Evolutionary conservation across 2,797 vertebrate genomes (phyloP).

Genomic region (Peromyscus nudipes): DNA sequence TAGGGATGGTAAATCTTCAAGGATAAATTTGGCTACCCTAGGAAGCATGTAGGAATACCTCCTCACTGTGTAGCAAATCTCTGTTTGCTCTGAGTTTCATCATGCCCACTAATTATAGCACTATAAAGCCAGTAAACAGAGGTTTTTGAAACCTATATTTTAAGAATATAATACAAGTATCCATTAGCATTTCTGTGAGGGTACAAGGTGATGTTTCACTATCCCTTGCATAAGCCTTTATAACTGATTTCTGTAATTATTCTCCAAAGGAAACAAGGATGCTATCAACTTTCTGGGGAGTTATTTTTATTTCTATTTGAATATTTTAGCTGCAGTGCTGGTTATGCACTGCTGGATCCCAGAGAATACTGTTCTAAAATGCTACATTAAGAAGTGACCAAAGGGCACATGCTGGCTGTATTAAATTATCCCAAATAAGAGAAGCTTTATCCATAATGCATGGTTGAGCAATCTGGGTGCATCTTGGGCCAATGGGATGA

Average conservation of each 20-base stretch:
- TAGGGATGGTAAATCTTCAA: slow-evolving; percentile 87
- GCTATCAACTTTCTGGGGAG: slow-evolving; percentile 59
- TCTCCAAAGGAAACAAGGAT: slow-evolving; percentile 64
- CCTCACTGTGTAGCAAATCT: slow-evolving; percentile 74
- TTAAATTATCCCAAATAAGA: slow-evolving; percentile 70
- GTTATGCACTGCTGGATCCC: slow-evolving; percentile 61
- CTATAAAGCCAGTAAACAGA: neutral
- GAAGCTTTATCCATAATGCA: slow-evolving; percentile 66
- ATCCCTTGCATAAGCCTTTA: slow-evolving; percentile 60
- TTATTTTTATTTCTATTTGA: slow-evolving; percentile 76
- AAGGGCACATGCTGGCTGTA: slow-evolving; percentile 61
- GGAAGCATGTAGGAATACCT: slow-evolving; percentile 76
- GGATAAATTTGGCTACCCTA: slow-evolving; percentile 80
- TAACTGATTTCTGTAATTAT: slow-evolving; percentile 72
- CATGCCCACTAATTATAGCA: slow-evolving; percentile 13
- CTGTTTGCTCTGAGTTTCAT: slow-evolving; percentile 48
- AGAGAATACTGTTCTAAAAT: slow-evolving; percentile 61
- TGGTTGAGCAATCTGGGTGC: slow-evolving; percentile 39
- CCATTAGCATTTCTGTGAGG: slow-evolving; percentile 66
- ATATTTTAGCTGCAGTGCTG: slow-evolving; percentile 75
- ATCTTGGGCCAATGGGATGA: slow-evolving; percentile 61
- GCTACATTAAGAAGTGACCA: slow-evolving; percentile 77
- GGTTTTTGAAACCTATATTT: slow-evolving; percentile 64
- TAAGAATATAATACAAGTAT: slow-evolving; percentile 38
- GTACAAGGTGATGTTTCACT: slow-evolving; percentile 50